Base-by-base conservation (phyloP, 2,888 invertebrate genomes). In the Shargacucullia verbasci region DNA sequence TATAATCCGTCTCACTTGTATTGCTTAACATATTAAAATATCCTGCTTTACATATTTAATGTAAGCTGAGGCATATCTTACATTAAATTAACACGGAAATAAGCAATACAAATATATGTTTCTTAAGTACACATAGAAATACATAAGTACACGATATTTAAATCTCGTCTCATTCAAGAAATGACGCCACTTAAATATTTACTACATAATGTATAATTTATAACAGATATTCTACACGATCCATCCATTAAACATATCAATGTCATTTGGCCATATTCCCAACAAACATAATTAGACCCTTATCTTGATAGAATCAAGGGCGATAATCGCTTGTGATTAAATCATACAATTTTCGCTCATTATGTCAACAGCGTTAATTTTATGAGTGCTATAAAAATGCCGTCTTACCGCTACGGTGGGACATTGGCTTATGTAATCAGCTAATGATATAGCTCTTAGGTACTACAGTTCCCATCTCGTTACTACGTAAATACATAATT, bases 241-340 rank as follows among this genome's bases (percentile, higher is more conserved):
- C 56, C 46, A 52, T 29, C 20, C 39, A 59, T 59, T 49, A 46
- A 15, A 52, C 33, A 34, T 43, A 49, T 46, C 62, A 52, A 56
- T 64, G 64, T 70, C 60, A 65, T 58, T 72, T 74, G 75, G 65
- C 64, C 40, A 31, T 43, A 41, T 39, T 69, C 64, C 29, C 7
- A 29, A 29, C 64, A 70, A 69, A 56, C 48, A 52, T 61, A 56
- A 70, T n/a, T 20, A 14, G n/a, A 13, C 15, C 49, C 48, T 49
- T 63, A 50, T 1, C 6, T 0, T 40, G 44, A 35, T 0, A 0
- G 0, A 27, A 1, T 9, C 69, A 69, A 68, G 57, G 55, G 14
- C 25, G 48, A 66, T 57, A 57, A 48, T 75, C 13, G 48, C 9
- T 11, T 68, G 41, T 34, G 12, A 43, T 10, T 11, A 31, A 9